Conservation (phyloP, 2,888 invertebrate genomes). For the Tachina fera region DNA sequence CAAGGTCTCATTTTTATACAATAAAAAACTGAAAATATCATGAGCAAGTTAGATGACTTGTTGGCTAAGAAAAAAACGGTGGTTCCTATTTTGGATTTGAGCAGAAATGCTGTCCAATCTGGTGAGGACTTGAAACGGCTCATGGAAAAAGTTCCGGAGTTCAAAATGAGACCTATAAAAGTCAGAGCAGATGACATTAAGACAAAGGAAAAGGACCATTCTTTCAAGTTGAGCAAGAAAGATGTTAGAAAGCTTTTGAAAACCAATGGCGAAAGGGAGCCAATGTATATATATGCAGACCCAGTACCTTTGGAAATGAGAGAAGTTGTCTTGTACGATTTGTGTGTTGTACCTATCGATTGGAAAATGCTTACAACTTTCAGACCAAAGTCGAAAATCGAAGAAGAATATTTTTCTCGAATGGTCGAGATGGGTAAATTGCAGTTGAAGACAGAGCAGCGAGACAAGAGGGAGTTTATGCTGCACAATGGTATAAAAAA, state of each 20-base stretch:
- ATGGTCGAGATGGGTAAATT: conserved; percentile 92
- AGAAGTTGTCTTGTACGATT: conserved; percentile 84
- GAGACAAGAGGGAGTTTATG: conserved; percentile 87
- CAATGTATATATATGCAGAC: conserved; percentile 85
- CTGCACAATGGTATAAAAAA: conserved; percentile 88
- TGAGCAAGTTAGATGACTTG: conserved; percentile 91
- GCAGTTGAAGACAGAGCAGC: conserved; percentile 88
- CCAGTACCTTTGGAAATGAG: conserved; percentile 93
- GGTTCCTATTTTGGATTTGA: conserved; percentile 92
- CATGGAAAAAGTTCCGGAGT: conserved; percentile 94
- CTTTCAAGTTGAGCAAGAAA: conserved; percentile 89
- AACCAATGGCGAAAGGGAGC: conserved; percentile 80
- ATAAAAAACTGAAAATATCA: conserved; percentile 57
- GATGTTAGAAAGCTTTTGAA: conserved; percentile 85
- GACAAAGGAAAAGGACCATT: conserved; percentile 89
- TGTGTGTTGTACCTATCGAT: conserved; percentile 93
- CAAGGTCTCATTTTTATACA: not conserved
- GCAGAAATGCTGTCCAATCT: conserved; percentile 89
- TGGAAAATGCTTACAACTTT: conserved; percentile 97
- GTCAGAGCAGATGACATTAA: conserved; percentile 90
- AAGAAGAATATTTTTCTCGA: conserved; percentile 94
- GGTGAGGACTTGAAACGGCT: conserved; percentile 92
- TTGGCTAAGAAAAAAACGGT: conserved; percentile 93
- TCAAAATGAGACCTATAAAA: conserved; percentile 94
- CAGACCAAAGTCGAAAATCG: conserved; percentile 91